Evolutionary conservation across 1,140 invertebrate genomes (phyloP).

Genomic region (Conus ventricosus): DNA sequence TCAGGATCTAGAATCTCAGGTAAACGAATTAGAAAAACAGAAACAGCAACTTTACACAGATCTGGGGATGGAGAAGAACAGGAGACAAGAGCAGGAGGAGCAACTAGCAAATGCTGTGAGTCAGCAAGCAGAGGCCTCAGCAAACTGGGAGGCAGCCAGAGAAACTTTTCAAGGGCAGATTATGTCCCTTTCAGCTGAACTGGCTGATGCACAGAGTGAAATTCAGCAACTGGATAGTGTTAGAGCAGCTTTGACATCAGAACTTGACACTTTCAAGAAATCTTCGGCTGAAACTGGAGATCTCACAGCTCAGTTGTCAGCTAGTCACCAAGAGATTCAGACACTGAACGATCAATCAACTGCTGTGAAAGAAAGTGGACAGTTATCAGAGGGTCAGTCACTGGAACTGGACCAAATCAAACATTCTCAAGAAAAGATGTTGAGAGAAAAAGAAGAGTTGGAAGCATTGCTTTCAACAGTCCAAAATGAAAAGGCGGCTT

Average conservation of each 20-base stretch:
- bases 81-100: not conserved
- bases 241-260: constrained; percentile 11
- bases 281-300: not conserved
- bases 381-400: not conserved
- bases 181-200: constrained; percentile 27
- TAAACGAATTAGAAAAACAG: constrained; percentile 25
- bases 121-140: constrained; percentile 11
- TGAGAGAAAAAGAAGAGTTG: constrained; percentile 42
- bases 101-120: constrained; percentile 11
- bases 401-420: constrained; percentile 36
- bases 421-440: constrained; percentile 24
- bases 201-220: constrained; percentile 37
- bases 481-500: constrained; percentile 34
- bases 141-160: constrained; percentile 14
- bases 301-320: constrained; percentile 4
- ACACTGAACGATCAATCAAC: constrained; percentile 17
- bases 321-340: constrained; percentile 28
- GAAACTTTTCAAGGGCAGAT: constrained; percentile 26
- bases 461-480: constrained; percentile 15
- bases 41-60: constrained; percentile 22
- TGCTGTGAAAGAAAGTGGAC: not conserved
- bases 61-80: constrained; percentile 9
- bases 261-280: constrained; percentile 24
- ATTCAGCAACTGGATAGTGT: constrained; percentile 22
- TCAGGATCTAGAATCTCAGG: constrained; percentile 29